These are phyloP conservation scores for Aethes cnicana DNA, from an alignment of 2,888 invertebrate genomes.

Conservation along the genomic window DNA sequence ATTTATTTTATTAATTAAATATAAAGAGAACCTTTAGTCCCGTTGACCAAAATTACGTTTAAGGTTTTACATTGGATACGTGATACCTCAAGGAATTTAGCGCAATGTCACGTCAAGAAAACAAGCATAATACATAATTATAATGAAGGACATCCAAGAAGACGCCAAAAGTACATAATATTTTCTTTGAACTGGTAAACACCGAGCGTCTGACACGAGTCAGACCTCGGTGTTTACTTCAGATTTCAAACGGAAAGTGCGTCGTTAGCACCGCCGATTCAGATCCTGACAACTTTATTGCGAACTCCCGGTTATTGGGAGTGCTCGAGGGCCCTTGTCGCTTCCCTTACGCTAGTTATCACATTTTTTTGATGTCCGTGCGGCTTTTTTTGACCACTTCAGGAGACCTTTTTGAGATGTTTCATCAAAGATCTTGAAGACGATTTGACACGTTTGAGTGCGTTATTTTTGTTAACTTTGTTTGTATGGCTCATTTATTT, in stretches of 20 bases:
- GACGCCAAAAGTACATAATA: not conserved
- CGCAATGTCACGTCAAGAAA: too few relatives aligned
- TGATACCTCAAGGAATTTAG: too few relatives aligned
- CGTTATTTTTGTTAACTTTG: not conserved
- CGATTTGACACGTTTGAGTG: conserved; percentile 10
- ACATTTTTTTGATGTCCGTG: conserved; percentile 70
- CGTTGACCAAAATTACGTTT: too few relatives aligned
- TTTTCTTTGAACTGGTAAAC: conserved; percentile 6
- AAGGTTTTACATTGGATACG: too few relatives aligned
- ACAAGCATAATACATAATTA: not conserved
- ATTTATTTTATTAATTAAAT: too few relatives aligned
- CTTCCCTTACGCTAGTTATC: conserved; percentile 77
- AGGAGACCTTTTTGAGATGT: conserved; percentile 45
- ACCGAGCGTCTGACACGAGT: conserved; percentile 1
- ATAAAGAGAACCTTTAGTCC: too few relatives aligned
- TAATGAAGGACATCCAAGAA: not conserved
- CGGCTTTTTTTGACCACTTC: conserved; percentile 58
- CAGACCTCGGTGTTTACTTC: conserved; percentile 17
- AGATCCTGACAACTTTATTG: conserved; percentile 69
- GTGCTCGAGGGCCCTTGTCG: conserved; percentile 59
- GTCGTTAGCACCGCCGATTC: conserved; percentile 65
- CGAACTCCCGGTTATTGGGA: conserved; percentile 65
- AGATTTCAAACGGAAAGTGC: conserved; percentile 48
- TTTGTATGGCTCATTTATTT: too few relatives aligned
- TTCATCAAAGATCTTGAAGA: conserved; percentile 38